Conservation (phyloP, 2,113 vertebrate genomes). For the Phycodurus eques region DNA sequence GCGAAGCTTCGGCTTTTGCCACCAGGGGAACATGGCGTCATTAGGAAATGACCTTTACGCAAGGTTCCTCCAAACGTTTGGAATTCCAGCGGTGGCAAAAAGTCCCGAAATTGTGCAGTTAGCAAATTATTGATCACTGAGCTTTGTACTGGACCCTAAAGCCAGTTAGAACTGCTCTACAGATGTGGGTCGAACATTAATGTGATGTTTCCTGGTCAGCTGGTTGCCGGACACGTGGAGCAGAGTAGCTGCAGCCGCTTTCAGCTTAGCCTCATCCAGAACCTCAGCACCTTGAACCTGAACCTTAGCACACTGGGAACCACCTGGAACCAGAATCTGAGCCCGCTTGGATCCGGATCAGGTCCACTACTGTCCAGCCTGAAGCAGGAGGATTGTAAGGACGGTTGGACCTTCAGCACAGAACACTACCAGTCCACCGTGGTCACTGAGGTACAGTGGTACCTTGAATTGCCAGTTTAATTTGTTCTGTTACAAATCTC, state of each 20-base stretch:
- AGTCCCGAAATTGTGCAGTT: background rate
- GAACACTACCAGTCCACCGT: conserved; percentile 45
- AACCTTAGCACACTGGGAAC: conserved; percentile 22
- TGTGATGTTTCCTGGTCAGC: background rate
- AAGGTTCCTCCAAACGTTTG: too few relatives aligned
- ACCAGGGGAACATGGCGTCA: too few relatives aligned
- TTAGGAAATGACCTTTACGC: too few relatives aligned
- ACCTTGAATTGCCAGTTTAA: background rate
- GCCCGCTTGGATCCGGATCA: conserved; percentile 7
- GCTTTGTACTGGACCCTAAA: background rate
- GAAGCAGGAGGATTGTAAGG: conserved; percentile 40
- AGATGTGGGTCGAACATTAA: conserved; percentile 1
- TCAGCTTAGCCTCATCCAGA: conserved; percentile 35
- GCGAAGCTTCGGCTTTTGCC: too few relatives aligned
- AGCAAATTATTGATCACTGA: conserved; percentile 7
- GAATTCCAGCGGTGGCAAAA: too few relatives aligned
- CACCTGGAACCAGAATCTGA: conserved; percentile 11
- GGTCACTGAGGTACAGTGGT: conserved; percentile 49
- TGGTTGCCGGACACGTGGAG: background rate
- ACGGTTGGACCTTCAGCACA: conserved; percentile 52
- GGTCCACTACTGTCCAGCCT: conserved; percentile 21
- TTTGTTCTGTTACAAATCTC: too few relatives aligned
- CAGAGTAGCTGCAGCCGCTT: conserved; percentile 55
- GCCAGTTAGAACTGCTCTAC: background rate
- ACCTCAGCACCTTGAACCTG: conserved; percentile 7